Evolutionary conservation across 2,888 invertebrate species (phyloP).

Genomic region (Drosophila fungiperda): DNA sequence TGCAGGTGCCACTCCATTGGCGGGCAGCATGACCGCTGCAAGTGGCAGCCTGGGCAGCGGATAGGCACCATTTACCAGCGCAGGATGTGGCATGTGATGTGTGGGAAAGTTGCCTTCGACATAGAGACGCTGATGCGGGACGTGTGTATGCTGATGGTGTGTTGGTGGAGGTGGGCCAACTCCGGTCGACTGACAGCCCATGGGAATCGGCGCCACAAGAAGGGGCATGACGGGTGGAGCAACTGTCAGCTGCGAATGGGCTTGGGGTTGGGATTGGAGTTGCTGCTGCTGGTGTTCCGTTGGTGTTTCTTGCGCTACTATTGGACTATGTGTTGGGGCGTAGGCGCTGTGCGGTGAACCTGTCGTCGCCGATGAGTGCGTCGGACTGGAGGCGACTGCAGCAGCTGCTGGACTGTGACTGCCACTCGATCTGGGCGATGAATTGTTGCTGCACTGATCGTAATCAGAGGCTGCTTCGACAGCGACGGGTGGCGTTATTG

Average conservation of each 20-base stretch:
- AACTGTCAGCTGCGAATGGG: conserved; percentile 26
- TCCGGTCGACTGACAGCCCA: conserved; percentile 39
- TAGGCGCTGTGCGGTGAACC: conserved; percentile 81
- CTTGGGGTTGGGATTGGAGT: conserved; percentile 20
- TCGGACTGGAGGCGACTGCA: conserved; percentile 72
- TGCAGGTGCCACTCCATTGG: conserved; percentile 42
- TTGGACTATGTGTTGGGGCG: conserved; percentile 73
- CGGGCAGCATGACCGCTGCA: conserved; percentile 65
- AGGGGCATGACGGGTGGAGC: conserved; percentile 57
- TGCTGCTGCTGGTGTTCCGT: conserved; percentile 37
- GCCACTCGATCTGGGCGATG: conserved; percentile 63
- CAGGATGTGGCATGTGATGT: conserved; percentile 71
- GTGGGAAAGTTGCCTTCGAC: conserved; percentile 61
- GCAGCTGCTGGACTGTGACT: conserved; percentile 64
- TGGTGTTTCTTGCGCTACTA: conserved; percentile 23
- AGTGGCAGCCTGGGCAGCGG: conserved; percentile 78
- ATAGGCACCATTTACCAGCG: conserved; percentile 64
- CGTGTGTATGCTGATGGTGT: conserved; percentile 43
- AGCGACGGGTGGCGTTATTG: conserved; percentile 56
- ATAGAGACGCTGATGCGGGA: conserved; percentile 54
- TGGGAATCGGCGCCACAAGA: conserved; percentile 70
- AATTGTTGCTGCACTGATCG: conserved; percentile 81
- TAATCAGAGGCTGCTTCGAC: conserved; percentile 65
- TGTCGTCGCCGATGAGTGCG: conserved; percentile 73
- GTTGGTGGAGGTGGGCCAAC: conserved; percentile 43